Evolutionary conservation across 2,888 invertebrate species (phyloP), one percentile per base, ranked within the genome.

Genomic region (Erebia epiphron): DNA sequence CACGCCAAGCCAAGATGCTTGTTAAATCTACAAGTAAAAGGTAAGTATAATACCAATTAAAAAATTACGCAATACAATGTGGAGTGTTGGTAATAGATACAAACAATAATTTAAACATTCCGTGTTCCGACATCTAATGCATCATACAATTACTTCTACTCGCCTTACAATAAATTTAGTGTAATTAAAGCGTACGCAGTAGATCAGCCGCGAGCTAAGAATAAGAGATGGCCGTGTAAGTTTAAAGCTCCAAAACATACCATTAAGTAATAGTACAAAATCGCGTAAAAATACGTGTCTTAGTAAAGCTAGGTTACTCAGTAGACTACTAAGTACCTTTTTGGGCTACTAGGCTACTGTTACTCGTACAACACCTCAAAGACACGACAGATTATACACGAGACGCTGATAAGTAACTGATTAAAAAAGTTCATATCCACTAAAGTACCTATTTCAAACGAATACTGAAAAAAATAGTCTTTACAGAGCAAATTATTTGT

Each of bases 181-280:
- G 87, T 91, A 91, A 91, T 92, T 91, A 91, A 92, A 91, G 89
- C 88, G 90, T 90, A 87, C 83, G 80, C 77, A 80, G 85, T 84
- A 82, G 85, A 87, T 88, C 87, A 87, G 77, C 86, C 83, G 80
- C 81, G 76, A 79, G 78, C 80, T 64, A 54, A 49, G 18, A 58
- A 11, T 7, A 58, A 67, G 67, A 67, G 57, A 49, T 49, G 57
- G 14, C 26, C 46, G 26, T 54, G 3, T 18, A 10, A 54, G 16
- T 54, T 54, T 54, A 54, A 54, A 54, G 10, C 18, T 10, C 54
- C 3, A 16, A 54, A 10, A 54, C 54, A 54, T 54, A 14, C 14
- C 7, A 18, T 52, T 52, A 52, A 10, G 3, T 52, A 14, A 14
- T 35, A 35, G 10, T 43, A 43, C 43, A 43, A 1, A 43, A 43